phyloP scores from a whole-genome alignment of 2,113 vertebrate genomes.

The Apodemus speciosus region DNA sequence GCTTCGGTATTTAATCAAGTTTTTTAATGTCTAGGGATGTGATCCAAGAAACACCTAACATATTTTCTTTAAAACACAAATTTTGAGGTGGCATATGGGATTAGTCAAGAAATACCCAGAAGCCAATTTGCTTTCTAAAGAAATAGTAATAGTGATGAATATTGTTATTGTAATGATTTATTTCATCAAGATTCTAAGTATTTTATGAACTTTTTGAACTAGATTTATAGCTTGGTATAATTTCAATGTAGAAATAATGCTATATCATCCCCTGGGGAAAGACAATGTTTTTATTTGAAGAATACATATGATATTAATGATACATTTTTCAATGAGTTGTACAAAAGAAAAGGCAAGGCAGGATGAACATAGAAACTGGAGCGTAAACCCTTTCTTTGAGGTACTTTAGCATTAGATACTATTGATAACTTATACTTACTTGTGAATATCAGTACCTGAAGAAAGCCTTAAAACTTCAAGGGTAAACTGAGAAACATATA shows the following conservation, averaged over 20 bases:
- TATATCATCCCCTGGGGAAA: not conserved
- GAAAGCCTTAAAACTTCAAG: not conserved
- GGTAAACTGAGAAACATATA: not conserved
- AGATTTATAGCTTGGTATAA: conserved; percentile 33
- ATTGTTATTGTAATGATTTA: conserved; percentile 53
- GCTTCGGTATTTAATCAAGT: conserved; percentile 62
- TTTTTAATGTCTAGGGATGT: conserved; percentile 48
- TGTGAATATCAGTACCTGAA: not conserved
- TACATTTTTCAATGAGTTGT: not conserved
- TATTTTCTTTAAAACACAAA: conserved; percentile 56
- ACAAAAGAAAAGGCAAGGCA: not conserved
- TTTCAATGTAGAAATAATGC: conserved; percentile 3
- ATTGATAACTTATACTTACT: not conserved
- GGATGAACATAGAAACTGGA: conserved; percentile 17
- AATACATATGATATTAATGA: conserved; percentile 54
- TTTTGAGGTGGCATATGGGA: conserved; percentile 56
- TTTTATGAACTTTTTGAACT: conserved; percentile 70
- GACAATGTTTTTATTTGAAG: conserved; percentile 11
- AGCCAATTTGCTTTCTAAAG: conserved; percentile 54
- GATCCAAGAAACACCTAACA: conserved; percentile 56
- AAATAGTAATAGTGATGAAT: conserved; percentile 69
- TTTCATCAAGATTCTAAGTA: conserved; percentile 59
- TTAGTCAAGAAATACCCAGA: conserved; percentile 58
- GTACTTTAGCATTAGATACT: not conserved
- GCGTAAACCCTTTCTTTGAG: not conserved